These are phyloP conservation scores for Hypselothyrea guttata DNA, from an alignment of 2,888 invertebrate species.

Conservation along the genomic window DNA sequence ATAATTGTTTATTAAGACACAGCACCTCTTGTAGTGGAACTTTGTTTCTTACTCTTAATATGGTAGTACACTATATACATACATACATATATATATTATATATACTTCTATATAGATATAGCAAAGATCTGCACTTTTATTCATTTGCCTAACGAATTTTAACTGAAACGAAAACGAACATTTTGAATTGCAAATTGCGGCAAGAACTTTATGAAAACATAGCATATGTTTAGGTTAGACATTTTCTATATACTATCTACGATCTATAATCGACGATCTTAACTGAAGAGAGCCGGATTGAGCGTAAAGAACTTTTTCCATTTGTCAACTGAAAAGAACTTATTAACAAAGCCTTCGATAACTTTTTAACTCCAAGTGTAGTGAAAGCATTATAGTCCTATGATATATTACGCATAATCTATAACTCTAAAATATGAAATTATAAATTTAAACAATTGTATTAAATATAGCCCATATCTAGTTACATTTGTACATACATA, in stretches of 20 bases:
- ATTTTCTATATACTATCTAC: constrained; percentile 47
- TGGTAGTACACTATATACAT: constrained; percentile 21
- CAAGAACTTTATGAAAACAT: constrained; percentile 34
- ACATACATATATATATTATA: constrained; percentile 23
- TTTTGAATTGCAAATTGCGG: constrained; percentile 1
- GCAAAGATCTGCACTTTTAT: constrained; percentile 63
- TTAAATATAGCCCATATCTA: constrained; percentile 27
- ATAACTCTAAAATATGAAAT: constrained; percentile 29
- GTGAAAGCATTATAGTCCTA: constrained; percentile 50
- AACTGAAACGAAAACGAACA: constrained; percentile 22
- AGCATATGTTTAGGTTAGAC: constrained; percentile 42
- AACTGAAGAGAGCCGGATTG: constrained; percentile 24
- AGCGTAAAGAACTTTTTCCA: constrained; percentile 63
- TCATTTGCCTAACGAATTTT: constrained; percentile 73
- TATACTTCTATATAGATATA: constrained; percentile 31
- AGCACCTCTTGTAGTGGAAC: constrained; percentile 68
- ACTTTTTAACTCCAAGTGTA: constrained; percentile 75
- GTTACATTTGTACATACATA: constrained; percentile 47
- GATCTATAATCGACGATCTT: constrained; percentile 20
- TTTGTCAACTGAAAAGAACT: constrained; percentile 78
- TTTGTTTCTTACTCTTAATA: constrained; percentile 44
- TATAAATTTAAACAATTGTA: constrained; percentile 35
- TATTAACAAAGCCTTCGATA: constrained; percentile 77
- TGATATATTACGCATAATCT: constrained; percentile 13
- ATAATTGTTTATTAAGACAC: constrained; percentile 67